phyloP scores from a whole-genome alignment of 2,797 vertebrate species.

The Momotus momota region DNA sequence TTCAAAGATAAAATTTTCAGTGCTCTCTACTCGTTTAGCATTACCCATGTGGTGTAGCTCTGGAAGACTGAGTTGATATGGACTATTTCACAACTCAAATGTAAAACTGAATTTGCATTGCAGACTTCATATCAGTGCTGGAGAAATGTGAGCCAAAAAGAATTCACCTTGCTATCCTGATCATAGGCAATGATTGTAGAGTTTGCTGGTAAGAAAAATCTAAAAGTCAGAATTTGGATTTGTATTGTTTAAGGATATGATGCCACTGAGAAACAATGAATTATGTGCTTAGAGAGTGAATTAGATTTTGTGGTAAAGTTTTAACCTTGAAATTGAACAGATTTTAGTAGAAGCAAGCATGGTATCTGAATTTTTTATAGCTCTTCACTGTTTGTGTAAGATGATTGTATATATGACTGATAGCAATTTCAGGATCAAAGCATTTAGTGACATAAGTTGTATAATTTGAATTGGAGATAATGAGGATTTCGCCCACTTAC shows the following conservation, averaged over 20 bases:
- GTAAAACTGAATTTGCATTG: neutral
- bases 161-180: neutral
- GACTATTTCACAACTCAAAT: neutral
- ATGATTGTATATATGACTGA: neutral
- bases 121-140: neutral
- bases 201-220: neutral
- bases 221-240: neutral
- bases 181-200: neutral
- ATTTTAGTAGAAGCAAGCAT: neutral
- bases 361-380: neutral
- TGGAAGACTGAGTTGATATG: neutral
- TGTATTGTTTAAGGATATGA: neutral
- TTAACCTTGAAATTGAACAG: neutral
- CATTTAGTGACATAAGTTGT: neutral
- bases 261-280: neutral
- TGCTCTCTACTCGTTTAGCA: neutral
- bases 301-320: neutral
- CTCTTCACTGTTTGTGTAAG: neutral
- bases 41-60: neutral
- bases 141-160: neutral
- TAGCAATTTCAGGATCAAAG: neutral
- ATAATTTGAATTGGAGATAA: neutral
- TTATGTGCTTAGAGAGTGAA: neutral
- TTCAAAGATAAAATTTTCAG: neutral
- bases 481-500: neutral